Evolutionary conservation across 2,113 vertebrate species (phyloP).

Genomic region (Sylvietta virens): DNA sequence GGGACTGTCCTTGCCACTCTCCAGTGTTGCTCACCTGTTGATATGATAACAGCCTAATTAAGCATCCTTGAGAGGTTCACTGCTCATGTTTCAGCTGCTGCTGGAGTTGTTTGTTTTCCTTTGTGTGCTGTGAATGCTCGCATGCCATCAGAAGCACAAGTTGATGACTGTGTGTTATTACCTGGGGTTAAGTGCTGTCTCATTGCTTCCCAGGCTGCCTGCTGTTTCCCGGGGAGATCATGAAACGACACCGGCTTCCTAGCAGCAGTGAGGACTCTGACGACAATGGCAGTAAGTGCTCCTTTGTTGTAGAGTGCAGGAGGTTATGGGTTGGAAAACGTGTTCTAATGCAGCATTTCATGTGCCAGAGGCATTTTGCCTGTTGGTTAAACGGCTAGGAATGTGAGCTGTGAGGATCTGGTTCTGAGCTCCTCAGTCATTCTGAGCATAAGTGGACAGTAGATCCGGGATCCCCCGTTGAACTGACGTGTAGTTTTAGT

Average conservation of each 20-base stretch:
- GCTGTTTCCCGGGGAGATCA: constrained; percentile 76
- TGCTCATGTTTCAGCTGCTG: constrained; percentile 29
- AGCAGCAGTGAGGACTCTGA: constrained; percentile 97
- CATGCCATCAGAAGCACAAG: constrained; percentile 55
- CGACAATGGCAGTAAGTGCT: constrained; percentile 94
- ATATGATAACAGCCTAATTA: constrained; percentile 22
- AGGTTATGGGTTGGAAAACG: constrained; percentile 49
- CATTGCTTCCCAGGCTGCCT: constrained; percentile 74
- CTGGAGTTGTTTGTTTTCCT: constrained; percentile 60
- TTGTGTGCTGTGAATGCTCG: constrained; percentile 33
- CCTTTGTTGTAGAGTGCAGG: constrained; percentile 60
- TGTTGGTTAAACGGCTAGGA: background rate
- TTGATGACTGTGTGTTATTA: constrained; percentile 54
- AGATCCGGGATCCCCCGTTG: background rate
- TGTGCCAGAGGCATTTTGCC: constrained; percentile 3
- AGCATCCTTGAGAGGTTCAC: constrained; percentile 7
- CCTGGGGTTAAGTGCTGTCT: constrained; percentile 74
- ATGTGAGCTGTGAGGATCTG: background rate
- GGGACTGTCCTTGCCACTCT: background rate
- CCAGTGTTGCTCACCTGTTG: background rate
- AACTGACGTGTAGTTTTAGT: background rate
- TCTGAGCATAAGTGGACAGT: background rate
- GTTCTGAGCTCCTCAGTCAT: background rate
- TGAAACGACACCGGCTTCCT: constrained; percentile 90
- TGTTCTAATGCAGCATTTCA: background rate